phyloP scores from a whole-genome alignment of 2,888 invertebrate species.

The Augochlorella aurata region DNA sequence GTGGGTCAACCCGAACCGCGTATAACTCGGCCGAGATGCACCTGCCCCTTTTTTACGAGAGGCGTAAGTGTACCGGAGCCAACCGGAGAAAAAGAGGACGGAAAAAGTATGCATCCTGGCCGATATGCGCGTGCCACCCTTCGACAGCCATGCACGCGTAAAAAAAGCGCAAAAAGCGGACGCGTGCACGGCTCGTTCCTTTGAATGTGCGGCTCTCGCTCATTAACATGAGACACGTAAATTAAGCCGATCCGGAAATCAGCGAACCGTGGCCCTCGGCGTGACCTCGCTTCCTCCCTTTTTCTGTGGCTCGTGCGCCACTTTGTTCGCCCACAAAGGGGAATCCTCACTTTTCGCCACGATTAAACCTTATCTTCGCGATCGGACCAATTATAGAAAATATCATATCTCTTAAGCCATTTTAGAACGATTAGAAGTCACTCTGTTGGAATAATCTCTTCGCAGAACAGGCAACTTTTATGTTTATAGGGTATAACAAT shows the following conservation, averaged over 20 bases:
- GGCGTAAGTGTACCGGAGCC: not conserved
- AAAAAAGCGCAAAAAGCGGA: constrained; percentile 1
- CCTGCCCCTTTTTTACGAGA: constrained; percentile 30
- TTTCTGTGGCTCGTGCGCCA: not conserved
- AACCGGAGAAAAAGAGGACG: not conserved
- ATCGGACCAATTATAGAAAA: no score
- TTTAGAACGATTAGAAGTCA: no score
- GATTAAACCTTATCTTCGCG: not conserved
- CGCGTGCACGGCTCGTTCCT: constrained; percentile 27
- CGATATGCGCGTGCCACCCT: constrained; percentile 47
- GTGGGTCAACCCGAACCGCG: constrained; percentile 37
- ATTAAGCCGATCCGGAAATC: constrained; percentile 23
- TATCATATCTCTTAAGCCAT: no score
- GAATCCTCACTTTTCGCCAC: not conserved
- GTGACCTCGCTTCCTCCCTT: not conserved
- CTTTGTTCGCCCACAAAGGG: not conserved
- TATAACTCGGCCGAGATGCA: constrained; percentile 38
- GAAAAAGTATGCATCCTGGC: constrained; percentile 36
- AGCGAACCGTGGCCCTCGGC: not conserved
- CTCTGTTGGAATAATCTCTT: no score
- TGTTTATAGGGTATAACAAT: no score
- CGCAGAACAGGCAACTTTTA: no score
- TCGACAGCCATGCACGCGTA: constrained; percentile 1
- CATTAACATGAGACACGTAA: constrained; percentile 40
- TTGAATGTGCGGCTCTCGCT: constrained; percentile 40